Conservation (phyloP, 2,888 invertebrate species). For the Latrodectus hesperus region DNA sequence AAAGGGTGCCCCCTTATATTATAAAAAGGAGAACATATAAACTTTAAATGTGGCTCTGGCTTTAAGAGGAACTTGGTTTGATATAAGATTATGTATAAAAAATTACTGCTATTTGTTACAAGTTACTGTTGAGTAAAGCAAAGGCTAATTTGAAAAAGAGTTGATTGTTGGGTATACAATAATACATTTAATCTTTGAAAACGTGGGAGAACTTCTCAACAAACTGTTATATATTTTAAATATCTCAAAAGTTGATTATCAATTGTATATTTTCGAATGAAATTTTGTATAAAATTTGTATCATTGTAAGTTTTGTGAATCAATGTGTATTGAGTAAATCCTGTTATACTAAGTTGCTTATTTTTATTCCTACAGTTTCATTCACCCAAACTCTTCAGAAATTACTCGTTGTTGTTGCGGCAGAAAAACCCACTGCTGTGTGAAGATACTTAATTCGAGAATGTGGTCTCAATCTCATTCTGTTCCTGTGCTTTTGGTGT, state of each 20-base stretch:
- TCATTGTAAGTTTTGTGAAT: neutral
- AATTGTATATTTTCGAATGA: neutral
- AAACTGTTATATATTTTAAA: neutral
- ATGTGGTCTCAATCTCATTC: slow-evolving; percentile 19
- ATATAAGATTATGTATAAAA: too few species aligned
- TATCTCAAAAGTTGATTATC: neutral
- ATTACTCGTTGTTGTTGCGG: slow-evolving; percentile 84
- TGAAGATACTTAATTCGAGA: slow-evolving; percentile 52
- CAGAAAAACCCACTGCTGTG: slow-evolving; percentile 79
- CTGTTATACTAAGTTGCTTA: too few species aligned
- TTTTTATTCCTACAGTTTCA: slow-evolving; percentile 77
- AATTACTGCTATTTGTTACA: too few species aligned
- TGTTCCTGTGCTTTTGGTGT: slow-evolving; percentile 67
- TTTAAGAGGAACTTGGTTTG: too few species aligned
- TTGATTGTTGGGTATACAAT: too few species aligned
- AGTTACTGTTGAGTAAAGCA: too few species aligned
- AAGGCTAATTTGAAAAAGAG: too few species aligned
- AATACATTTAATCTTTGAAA: neutral
- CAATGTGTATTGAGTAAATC: neutral
- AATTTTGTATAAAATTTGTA: neutral
- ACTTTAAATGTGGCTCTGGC: too few species aligned
- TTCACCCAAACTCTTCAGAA: slow-evolving; percentile 82
- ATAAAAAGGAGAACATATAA: too few species aligned
- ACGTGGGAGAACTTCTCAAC: neutral
- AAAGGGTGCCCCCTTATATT: too few species aligned